Percentiles rank a stretch among this genome's conserved stretches.
Conservation (phyloP, 2,113 vertebrate species). For the Melanotaenia duboulayi region DNA sequence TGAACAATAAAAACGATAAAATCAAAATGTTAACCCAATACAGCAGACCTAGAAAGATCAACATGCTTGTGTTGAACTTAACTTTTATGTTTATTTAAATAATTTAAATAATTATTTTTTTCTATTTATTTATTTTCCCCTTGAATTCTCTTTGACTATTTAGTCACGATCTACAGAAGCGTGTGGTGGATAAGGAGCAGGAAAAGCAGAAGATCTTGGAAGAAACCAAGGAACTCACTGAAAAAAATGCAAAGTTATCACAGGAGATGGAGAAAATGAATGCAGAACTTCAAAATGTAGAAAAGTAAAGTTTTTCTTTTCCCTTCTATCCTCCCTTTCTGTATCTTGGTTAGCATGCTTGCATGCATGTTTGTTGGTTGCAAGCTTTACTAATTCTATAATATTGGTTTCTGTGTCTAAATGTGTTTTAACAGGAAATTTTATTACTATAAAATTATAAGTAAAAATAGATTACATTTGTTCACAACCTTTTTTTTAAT, state of each 20-base stretch:
- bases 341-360: background rate
- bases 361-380: background rate
- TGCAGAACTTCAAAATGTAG: slow-evolving; percentile 88
- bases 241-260: slow-evolving; percentile 87
- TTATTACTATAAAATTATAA: no score
- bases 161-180: slow-evolving; percentile 91
- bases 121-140: background rate
- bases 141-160: slow-evolving; percentile 15
- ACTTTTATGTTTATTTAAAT: no score
- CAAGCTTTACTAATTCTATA: background rate
- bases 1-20: slow-evolving; percentile 46
- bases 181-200: slow-evolving; percentile 82
- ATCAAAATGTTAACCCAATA: background rate
- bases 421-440: no score
- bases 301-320: slow-evolving; percentile 85
- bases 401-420: background rate
- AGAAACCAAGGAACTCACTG: slow-evolving; percentile 89
- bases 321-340: background rate
- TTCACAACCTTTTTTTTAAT: no score
- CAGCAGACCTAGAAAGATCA: background rate
- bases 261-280: slow-evolving; percentile 89
- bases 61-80: background rate
- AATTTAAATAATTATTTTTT: background rate
- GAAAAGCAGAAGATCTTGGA: slow-evolving; percentile 90
- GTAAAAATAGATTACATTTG: no score